These are phyloP conservation scores for Syrmaticus mikado DNA, from an alignment of 2,113 vertebrate species.

Conservation along the genomic window DNA sequence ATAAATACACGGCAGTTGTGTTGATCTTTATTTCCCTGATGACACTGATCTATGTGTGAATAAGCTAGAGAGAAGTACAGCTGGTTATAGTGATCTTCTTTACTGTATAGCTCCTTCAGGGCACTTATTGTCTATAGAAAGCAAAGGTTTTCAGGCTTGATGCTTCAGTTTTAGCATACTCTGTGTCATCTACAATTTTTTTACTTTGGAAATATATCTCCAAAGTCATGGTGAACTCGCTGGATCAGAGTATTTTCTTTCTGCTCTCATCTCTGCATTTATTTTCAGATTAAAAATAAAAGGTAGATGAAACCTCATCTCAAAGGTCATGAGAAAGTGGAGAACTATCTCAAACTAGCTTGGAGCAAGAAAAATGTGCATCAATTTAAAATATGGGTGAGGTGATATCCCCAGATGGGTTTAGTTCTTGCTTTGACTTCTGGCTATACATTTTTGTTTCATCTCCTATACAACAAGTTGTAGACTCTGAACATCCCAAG, in stretches of 20 bases:
- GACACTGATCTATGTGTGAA: not conserved
- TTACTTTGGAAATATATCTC: not conserved
- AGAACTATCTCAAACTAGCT: not conserved
- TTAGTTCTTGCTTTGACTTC: slow-evolving; percentile 1
- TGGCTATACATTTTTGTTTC: not conserved
- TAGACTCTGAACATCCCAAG: not conserved
- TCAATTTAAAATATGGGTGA: not conserved
- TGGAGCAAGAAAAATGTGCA: not conserved
- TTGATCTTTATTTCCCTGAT: not conserved
- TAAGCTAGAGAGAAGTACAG: not conserved
- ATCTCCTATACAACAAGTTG: not conserved
- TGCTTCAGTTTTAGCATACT: not conserved
- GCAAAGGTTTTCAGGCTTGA: not conserved
- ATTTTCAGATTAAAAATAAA: not conserved
- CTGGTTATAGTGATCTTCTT: not conserved
- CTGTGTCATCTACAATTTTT: not conserved
- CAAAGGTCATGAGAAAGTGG: not conserved
- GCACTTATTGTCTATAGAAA: not conserved
- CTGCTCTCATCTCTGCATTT: not conserved
- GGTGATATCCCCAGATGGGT: not conserved
- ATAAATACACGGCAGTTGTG: not conserved
- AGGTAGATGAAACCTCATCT: not conserved
- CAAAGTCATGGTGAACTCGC: not conserved
- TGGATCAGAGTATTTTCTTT: not conserved
- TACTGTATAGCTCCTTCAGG: not conserved